Evolutionary conservation across 2,113 vertebrate genomes (phyloP), one percentile per base, ranked within the genome.

Genomic region (Antigone vipio): DNA sequence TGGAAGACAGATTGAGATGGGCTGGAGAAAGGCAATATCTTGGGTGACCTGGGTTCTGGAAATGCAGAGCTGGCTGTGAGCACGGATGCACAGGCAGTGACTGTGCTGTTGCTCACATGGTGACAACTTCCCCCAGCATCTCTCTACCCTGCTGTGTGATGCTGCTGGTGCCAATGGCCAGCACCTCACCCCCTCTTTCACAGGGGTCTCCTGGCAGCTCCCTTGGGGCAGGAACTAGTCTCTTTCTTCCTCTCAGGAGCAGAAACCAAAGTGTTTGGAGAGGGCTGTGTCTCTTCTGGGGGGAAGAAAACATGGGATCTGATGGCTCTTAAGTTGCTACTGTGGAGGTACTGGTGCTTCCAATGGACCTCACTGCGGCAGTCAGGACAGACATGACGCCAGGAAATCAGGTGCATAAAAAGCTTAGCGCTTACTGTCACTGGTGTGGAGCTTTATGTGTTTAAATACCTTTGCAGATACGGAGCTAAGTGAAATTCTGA

Each of bases 21-120:
- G n/a, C 58, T 49, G n/a, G 44, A 27, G 38, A 29, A 10, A 56
- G 49, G 23, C 34, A 58, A 2, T 10, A 6, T 16, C 49, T 35
- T 1, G 4, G n/a, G 22, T 44, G 13, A 8, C 5, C 10, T 62
- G 81, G 22, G 35, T 6, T 55, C 59, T 19, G 62, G 42, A 69
- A 30, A 9, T 1, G 53, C 58, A 64, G 76, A 55, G 47, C 49
- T 32, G 56, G 27, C 67, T 75, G 29, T 34, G 34, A 59, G 40
- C 26, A n/a, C 0, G 1, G 60, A 4, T 2, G 0, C 9, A 7
- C 16, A 15, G 32, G 50, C 34, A 53, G 44, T 27, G 42, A n/a
- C 80, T 50, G 5, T 17, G 44, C 40, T 60, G 88, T 12, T 67
- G 27, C 32, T 80, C 35, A 29, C n/a, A 11, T 0, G 0, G 44